phyloP scores from a whole-genome alignment of 2,113 vertebrate species.

The Tragelaphus strepsiceros region DNA sequence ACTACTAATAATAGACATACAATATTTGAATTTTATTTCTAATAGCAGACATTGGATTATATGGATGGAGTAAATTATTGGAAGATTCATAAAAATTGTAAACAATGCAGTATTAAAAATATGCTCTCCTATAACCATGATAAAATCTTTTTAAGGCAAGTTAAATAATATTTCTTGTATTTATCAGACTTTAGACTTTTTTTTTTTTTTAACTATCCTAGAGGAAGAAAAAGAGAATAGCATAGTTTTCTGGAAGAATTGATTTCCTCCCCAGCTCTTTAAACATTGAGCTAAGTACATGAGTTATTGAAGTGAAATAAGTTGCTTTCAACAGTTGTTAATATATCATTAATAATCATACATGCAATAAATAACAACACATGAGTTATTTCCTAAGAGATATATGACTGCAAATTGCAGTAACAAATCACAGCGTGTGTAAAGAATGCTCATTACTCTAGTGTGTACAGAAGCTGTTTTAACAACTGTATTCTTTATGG shows the following conservation, averaged over 20 bases:
- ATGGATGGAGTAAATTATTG: neutral
- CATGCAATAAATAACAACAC: conserved; percentile 94
- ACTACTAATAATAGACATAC: neutral
- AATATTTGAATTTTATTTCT: neutral
- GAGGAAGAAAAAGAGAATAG: neutral
- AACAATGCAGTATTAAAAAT: neutral
- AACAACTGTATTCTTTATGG: conserved; percentile 89
- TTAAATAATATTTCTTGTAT: neutral
- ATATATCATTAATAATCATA: conserved; percentile 96
- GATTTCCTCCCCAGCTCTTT: conserved; percentile 54
- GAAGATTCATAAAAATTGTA: neutral
- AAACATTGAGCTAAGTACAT: conserved; percentile 74
- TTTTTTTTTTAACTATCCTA: neutral
- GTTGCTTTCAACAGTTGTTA: conserved; percentile 83
- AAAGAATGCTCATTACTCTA: conserved; percentile 88
- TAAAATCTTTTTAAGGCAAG: conserved; percentile 3
- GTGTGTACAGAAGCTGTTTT: conserved; percentile 85
- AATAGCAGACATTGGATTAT: neutral
- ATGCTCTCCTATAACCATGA: neutral
- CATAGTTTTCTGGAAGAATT: conserved; percentile 64
- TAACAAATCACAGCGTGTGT: conserved; percentile 92
- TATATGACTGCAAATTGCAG: conserved; percentile 92
- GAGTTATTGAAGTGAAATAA: conserved; percentile 82
- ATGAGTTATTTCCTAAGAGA: conserved; percentile 90
- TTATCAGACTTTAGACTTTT: neutral